A percentile compares a stretch with the other conserved stretches of the same genome.
Evolutionary conservation across 2,888 invertebrate species (phyloP).

Genomic region (Drosophila austrosaltans): DNA sequence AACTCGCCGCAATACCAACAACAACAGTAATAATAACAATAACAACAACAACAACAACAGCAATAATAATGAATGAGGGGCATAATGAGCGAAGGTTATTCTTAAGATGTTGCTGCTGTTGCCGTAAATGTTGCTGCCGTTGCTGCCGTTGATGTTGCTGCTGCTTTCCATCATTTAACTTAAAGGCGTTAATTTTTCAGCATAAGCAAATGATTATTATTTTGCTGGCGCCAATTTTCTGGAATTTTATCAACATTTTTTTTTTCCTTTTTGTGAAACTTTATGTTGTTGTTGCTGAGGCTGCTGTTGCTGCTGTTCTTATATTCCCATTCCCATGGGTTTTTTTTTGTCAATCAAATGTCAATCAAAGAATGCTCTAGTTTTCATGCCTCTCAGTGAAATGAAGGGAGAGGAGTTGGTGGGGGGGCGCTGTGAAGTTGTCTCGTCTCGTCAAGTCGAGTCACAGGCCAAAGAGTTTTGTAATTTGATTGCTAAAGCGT

Average conservation of each 20-base stretch:
- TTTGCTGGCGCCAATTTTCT: constrained; percentile 41
- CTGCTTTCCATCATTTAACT: constrained; percentile 53
- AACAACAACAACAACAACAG: constrained; percentile 40
- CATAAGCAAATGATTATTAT: constrained; percentile 50
- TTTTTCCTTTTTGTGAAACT: constrained; percentile 19
- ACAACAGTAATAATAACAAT: constrained; percentile 44
- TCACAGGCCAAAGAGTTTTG: constrained; percentile 42
- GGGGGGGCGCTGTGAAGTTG: not conserved
- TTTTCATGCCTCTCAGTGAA: constrained; percentile 48
- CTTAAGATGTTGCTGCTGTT: constrained; percentile 27
- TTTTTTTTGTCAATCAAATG: constrained; percentile 71
- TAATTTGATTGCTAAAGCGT: constrained; percentile 78
- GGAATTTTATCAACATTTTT: constrained; percentile 46
- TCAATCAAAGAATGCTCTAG: constrained; percentile 70
- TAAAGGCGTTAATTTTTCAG: constrained; percentile 64
- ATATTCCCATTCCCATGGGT: constrained; percentile 47
- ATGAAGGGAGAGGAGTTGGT: not conserved
- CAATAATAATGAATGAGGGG: constrained; percentile 48
- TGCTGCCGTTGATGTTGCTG: constrained; percentile 25
- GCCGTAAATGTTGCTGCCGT: not conserved
- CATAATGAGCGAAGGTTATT: constrained; percentile 60
- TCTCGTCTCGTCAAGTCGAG: not conserved
- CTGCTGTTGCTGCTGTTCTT: not conserved
- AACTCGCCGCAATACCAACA: constrained; percentile 53
- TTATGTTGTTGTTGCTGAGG: too few relatives aligned